Percentiles rank a stretch among this genome's conserved stretches.
Evolutionary conservation across 1,140 invertebrate species (phyloP).

Genomic region (Probaryconus sp.): DNA sequence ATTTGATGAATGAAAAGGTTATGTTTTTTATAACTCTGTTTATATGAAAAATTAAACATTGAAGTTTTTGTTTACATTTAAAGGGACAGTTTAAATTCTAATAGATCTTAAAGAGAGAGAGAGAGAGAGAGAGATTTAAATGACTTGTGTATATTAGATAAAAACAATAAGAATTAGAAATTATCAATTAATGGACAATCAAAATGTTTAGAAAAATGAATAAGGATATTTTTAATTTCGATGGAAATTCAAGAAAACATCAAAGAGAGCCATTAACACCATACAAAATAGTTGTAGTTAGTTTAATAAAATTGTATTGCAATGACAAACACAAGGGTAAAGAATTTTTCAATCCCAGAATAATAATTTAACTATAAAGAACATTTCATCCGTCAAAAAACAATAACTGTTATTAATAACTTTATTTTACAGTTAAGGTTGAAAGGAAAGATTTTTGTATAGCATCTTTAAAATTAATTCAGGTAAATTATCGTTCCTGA

Average conservation of each 20-base stretch:
- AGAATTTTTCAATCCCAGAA: slow-evolving; percentile 5
- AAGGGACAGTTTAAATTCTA: too few relatives aligned
- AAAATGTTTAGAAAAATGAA: slow-evolving; percentile 70
- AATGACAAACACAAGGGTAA: slow-evolving; percentile 76
- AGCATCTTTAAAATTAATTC: slow-evolving; percentile 81
- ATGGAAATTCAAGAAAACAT: slow-evolving; percentile 67
- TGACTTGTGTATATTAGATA: too few relatives aligned
- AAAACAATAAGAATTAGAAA: too few relatives aligned
- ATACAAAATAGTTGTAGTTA: slow-evolving; percentile 79
- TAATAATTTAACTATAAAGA: background rate
- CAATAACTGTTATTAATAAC: background rate
- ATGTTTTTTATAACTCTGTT: too few relatives aligned
- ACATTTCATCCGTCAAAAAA: background rate
- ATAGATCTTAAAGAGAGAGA: too few relatives aligned
- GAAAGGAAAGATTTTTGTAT: slow-evolving; percentile 81
- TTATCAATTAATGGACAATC: slow-evolving; percentile 61
- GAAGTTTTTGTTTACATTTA: too few relatives aligned
- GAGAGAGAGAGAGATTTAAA: too few relatives aligned
- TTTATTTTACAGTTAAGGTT: slow-evolving; percentile 61
- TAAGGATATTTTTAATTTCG: slow-evolving; percentile 72
- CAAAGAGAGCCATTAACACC: slow-evolving; percentile 79
- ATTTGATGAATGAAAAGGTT: too few relatives aligned
- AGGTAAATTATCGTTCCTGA: slow-evolving; percentile 74
- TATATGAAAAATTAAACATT: too few relatives aligned
- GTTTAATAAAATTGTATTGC: slow-evolving; percentile 79